Conservation (phyloP, 2,888 invertebrate species). For the Philopedon plagiatum region DNA sequence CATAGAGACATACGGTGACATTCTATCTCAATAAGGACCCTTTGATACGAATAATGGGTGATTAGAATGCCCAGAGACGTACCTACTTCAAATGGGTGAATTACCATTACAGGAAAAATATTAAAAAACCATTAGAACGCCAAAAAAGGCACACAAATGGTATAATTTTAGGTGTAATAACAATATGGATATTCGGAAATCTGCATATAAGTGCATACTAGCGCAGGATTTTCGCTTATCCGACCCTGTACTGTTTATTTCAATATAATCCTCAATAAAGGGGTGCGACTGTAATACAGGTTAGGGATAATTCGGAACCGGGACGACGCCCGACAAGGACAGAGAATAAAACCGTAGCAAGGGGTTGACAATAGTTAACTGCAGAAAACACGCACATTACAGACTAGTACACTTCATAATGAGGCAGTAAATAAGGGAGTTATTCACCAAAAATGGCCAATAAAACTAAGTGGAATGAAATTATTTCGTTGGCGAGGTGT, state of each 20-base stretch:
- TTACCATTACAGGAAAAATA: too few species aligned
- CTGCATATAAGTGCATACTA: too few species aligned
- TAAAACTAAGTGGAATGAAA: constrained; percentile 40
- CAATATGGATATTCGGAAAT: too few species aligned
- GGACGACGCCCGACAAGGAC: constrained; percentile 31
- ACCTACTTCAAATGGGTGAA: background rate
- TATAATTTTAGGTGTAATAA: too few species aligned
- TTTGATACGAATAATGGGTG: constrained; percentile 36
- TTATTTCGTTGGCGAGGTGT: constrained; percentile 16
- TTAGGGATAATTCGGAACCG: constrained; percentile 39
- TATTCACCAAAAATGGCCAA: constrained; percentile 38
- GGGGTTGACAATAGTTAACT: constrained; percentile 36
- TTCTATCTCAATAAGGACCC: constrained; percentile 23
- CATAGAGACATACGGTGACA: constrained; percentile 34
- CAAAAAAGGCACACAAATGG: too few species aligned
- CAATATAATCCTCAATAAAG: constrained; percentile 36
- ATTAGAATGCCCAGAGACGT: constrained; percentile 20
- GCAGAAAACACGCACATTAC: constrained; percentile 22
- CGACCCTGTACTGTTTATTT: constrained; percentile 18
- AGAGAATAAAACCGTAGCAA: constrained; percentile 27
- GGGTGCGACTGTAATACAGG: constrained; percentile 44
- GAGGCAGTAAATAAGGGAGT: constrained; percentile 39
- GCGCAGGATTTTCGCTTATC: background rate
- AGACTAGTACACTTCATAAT: constrained; percentile 18
- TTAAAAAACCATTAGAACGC: too few species aligned